Evolutionary conservation across 2,797 vertebrate species (phyloP).

Genomic region (Danio choprae): DNA sequence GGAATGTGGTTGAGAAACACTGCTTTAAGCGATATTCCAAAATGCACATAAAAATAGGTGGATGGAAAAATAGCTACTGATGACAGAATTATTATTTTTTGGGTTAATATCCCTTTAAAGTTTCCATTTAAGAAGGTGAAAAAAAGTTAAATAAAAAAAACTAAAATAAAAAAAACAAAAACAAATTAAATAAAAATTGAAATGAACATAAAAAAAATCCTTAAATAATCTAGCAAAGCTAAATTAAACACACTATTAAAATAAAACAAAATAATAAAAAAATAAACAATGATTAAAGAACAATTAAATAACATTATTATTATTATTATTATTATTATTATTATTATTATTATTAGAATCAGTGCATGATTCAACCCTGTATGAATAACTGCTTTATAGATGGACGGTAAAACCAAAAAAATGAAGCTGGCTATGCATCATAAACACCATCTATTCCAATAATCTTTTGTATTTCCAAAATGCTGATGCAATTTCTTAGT

Average conservation of each 20-base stretch:
- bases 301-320: no score
- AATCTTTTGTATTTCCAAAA: not conserved
- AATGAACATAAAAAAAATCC: no score
- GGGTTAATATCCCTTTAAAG: slow-evolving; percentile 16
- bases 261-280: not conserved
- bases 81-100: not conserved
- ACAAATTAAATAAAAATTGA: no score
- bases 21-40: no score
- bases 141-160: no score
- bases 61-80: no score
- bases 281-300: not conserved
- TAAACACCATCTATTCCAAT: not conserved
- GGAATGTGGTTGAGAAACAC: no score
- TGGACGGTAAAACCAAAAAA: not conserved
- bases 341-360: no score
- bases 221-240: no score
- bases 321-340: no score
- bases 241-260: not conserved
- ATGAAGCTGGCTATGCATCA: not conserved
- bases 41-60: no score
- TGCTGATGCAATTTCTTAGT: not conserved
- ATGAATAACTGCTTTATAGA: not conserved
- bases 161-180: no score
- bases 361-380: not conserved
- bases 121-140: not conserved